Conservation (phyloP, 2,113 vertebrate species). For the Bungarus multicinctus region DNA sequence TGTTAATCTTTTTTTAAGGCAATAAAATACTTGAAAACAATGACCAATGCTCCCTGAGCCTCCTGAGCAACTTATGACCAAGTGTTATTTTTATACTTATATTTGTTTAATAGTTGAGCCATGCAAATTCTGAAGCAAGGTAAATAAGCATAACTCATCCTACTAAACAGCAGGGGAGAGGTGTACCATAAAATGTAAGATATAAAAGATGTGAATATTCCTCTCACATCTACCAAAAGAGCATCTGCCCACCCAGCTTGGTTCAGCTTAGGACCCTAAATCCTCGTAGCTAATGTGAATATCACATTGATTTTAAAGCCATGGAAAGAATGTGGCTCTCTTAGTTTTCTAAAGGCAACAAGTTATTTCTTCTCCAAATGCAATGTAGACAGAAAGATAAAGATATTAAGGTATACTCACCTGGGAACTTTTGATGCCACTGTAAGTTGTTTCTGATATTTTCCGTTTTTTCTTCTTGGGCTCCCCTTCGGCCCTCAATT, state of each 20-base stretch:
- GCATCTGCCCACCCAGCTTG: neutral
- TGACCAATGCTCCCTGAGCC: neutral
- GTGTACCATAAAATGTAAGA: neutral
- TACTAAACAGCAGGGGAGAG: neutral
- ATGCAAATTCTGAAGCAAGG: neutral
- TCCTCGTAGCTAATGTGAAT: neutral
- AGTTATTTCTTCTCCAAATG: neutral
- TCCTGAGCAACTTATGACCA: neutral
- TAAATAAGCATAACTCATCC: neutral
- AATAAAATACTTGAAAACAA: neutral
- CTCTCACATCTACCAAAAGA: neutral
- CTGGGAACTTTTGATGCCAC: conserved; percentile 59
- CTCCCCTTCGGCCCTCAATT: conserved; percentile 74
- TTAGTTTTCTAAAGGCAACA: neutral
- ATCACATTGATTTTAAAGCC: neutral
- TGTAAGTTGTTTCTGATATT: conserved; percentile 73
- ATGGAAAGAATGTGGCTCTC: neutral
- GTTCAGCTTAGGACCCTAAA: neutral
- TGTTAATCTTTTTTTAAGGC: neutral
- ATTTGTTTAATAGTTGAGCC: neutral
- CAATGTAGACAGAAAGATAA: neutral
- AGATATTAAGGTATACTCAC: conserved; percentile 29
- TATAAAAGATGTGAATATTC: neutral
- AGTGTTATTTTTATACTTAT: neutral
- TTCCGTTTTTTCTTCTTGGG: conserved; percentile 82